Evolutionary conservation across 2,888 invertebrate genomes (phyloP).

Genomic region (Mesorhabditis belari): DNA sequence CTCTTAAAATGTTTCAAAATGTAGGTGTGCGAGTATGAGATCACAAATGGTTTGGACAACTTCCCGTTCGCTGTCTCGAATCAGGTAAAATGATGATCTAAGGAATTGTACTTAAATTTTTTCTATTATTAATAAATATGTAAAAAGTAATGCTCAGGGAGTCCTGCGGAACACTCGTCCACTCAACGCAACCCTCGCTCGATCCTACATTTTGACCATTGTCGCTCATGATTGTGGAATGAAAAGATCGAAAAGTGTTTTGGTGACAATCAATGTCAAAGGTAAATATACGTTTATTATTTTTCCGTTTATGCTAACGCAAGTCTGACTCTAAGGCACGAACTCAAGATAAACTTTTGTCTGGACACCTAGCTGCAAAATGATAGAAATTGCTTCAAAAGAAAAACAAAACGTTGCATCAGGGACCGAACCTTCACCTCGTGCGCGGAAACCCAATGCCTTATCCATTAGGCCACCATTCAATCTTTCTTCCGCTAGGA

Average conservation of each 20-base stretch:
- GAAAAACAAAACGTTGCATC: no score
- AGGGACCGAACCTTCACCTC: no score
- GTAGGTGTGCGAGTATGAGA: slow-evolving; percentile 97
- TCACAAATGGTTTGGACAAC: slow-evolving; percentile 62
- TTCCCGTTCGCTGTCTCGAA: slow-evolving; percentile 50
- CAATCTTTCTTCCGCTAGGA: no score
- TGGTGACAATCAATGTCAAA: slow-evolving; percentile 90
- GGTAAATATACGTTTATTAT: no score
- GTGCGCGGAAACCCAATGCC: no score
- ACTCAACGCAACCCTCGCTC: slow-evolving; percentile 81
- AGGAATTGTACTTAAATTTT: slow-evolving; percentile 53
- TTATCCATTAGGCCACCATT: no score
- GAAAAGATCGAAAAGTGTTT: slow-evolving; percentile 74
- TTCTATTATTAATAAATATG: not conserved
- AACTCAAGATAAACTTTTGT: no score
- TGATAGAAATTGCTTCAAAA: no score
- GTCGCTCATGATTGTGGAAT: slow-evolving; percentile 96
- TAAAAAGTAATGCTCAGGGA: slow-evolving; percentile 27
- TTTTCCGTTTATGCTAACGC: no score
- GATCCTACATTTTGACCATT: slow-evolving; percentile 90
- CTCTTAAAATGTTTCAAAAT: no score
- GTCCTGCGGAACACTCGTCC: slow-evolving; percentile 84
- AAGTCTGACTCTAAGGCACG: no score
- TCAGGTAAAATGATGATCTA: slow-evolving; percentile 9
- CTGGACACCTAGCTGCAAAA: no score